Evolutionary conservation across 2,797 vertebrate genomes (phyloP), one percentile per base, ranked within the genome.

Genomic region (Eupleurogrammus muticus): DNA sequence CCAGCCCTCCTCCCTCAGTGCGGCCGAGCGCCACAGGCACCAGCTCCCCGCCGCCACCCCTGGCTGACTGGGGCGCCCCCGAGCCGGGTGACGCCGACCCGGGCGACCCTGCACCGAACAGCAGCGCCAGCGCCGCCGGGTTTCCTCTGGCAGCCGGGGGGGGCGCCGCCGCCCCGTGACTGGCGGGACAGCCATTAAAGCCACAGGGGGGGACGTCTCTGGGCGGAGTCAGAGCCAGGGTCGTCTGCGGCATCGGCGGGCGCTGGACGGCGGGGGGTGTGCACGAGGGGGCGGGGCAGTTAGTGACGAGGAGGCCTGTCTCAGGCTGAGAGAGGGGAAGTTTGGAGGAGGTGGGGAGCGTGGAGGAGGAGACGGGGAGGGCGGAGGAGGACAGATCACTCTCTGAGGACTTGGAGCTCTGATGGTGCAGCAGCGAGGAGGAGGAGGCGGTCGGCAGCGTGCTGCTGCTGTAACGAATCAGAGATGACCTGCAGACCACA

Each of bases 351-450:
- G 62, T 71, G 53, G 93, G 92, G 6, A 93, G 90, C 1, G 89
- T 84, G 0, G 69, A 74, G 57, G 80, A 82, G 3, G 47, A 6
- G 32, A 66, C 48, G 66, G 92, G 91, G n/a, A 92, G 88, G 1
- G 90, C 85, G 1, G 89, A 85, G 0, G 87, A 84, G 1, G 92
- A 93, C 44, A 94, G 70, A 79, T 94, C 92, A 9, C 91, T 93
- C 66, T 94, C 94, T 0, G 93, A 93, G 3, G 92, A 94, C 83
- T 92, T 94, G 73, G 92, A 93, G 87, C 90, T 90, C 72, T 90
- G 90, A 36, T 76, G 92, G 20, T 82, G 89, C 50, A 92, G 90
- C 35, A 87, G 83, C 3, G 84, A 84, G n/a, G 83, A 74, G 40
- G 90, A 88, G 34, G 91, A 90, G 23, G 85, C 71, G 53, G 87